phyloP scores from a whole-genome alignment of 1,140 invertebrate species.

The Drosophila lini region DNA sequence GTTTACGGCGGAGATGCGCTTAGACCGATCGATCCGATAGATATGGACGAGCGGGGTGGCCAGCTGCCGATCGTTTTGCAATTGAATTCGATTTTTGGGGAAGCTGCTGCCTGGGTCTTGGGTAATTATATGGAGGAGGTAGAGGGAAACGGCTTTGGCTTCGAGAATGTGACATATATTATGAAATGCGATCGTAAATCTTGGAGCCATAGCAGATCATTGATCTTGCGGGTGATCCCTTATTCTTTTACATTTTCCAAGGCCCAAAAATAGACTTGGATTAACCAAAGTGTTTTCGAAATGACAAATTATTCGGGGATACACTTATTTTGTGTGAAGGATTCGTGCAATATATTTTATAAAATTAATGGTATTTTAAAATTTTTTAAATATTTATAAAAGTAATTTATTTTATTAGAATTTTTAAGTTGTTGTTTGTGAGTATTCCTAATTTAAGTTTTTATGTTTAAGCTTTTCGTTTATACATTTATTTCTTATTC shows the following conservation, averaged over 20 bases:
- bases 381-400: neutral
- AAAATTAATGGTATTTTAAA: neutral
- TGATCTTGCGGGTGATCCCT: slow-evolving; percentile 35
- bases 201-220: slow-evolving; percentile 49
- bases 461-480: too few relatives aligned
- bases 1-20: slow-evolving; percentile 70
- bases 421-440: neutral
- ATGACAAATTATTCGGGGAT: neutral
- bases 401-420: neutral
- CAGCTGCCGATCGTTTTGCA: slow-evolving; percentile 69
- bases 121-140: slow-evolving; percentile 33
- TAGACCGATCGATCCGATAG: slow-evolving; percentile 62
- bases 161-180: slow-evolving; percentile 61
- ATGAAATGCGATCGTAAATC: slow-evolving; percentile 62
- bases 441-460: neutral
- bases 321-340: neutral
- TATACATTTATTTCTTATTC: too few relatives aligned
- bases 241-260: neutral
- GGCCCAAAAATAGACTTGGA: slow-evolving; percentile 23
- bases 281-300: slow-evolving; percentile 4
- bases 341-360: neutral
- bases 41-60: slow-evolving; percentile 32
- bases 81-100: slow-evolving; percentile 34
- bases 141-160: slow-evolving; percentile 17
- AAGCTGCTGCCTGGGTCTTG: neutral